Conservation (phyloP, 92 coral and sea anemone species). For the Blastomussa wellsi region DNA sequence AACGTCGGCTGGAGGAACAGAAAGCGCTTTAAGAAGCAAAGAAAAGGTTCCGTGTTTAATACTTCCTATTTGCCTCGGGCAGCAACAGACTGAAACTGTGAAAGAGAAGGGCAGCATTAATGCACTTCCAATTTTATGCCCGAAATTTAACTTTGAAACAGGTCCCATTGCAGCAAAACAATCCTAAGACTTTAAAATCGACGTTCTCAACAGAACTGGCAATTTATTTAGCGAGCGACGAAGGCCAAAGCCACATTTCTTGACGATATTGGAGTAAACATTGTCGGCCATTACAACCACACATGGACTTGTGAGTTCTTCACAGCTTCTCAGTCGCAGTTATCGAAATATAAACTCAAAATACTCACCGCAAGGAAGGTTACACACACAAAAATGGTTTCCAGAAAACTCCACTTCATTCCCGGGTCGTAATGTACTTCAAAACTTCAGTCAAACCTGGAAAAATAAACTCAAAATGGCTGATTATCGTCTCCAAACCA, state of each 20-base stretch:
- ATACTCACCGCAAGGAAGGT: slow-evolving; percentile 53
- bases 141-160: slow-evolving; percentile 1
- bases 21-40: background rate
- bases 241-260: background rate
- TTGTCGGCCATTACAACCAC: background rate
- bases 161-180: background rate
- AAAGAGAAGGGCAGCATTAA: background rate
- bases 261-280: background rate
- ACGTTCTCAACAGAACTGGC: background rate
- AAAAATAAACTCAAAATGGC: slow-evolving; percentile 43
- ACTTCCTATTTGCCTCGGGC: background rate
- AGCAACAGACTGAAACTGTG: background rate
- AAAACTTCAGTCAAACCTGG: slow-evolving; percentile 36
- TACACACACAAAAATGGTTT: slow-evolving; percentile 27
- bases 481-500: background rate
- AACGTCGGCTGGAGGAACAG: background rate
- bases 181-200: background rate
- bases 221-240: background rate
- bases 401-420: slow-evolving; percentile 47
- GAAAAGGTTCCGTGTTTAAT: background rate
- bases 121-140: background rate
- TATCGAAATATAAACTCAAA: background rate
- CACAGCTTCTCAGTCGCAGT: background rate
- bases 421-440: slow-evolving; percentile 26
- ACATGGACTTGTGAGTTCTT: background rate